Evolutionary conservation across 2,888 invertebrate species (phyloP).

Genomic region (Meghimatium bilineatum): DNA sequence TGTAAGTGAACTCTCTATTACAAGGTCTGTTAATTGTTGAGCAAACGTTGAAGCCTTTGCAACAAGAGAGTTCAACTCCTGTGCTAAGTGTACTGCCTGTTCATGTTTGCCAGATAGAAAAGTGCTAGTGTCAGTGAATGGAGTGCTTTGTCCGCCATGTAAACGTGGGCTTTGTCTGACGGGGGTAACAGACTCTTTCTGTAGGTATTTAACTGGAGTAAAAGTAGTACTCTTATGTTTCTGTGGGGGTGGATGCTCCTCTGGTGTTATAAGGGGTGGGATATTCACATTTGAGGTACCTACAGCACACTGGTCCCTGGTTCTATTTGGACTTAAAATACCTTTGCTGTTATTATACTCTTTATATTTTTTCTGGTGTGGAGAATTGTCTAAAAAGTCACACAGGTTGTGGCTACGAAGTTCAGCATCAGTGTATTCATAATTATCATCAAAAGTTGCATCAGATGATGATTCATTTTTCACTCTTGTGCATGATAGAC

Average conservation of each 20-base stretch:
- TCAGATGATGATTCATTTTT: conserved; percentile 19
- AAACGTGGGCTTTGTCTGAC: conserved; percentile 48
- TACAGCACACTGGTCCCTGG: neutral
- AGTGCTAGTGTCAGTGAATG: conserved; percentile 10
- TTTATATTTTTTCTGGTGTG: conserved; percentile 35
- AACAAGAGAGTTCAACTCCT: conserved; percentile 46
- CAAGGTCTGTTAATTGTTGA: conserved; percentile 40
- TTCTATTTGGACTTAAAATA: conserved; percentile 3
- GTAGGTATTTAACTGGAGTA: conserved; percentile 7
- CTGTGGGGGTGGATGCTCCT: neutral
- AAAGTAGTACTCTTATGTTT: neutral
- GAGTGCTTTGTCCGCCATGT: conserved; percentile 25
- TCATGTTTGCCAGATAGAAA: conserved; percentile 37
- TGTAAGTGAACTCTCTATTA: conserved; percentile 40
- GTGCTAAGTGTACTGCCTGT: conserved; percentile 41
- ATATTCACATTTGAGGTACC: conserved; percentile 13
- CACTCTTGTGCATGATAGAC: neutral
- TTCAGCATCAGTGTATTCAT: conserved; percentile 49
- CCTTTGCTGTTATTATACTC: neutral
- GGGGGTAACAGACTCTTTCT: conserved; percentile 27
- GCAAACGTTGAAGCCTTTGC: conserved; percentile 50
- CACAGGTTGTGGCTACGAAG: conserved; percentile 44
- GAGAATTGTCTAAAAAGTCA: conserved; percentile 49
- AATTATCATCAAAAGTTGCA: conserved; percentile 25
- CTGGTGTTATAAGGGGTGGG: conserved; percentile 34